These are phyloP conservation scores for Australoheros facetus DNA, from an alignment of 2,797 vertebrate genomes.

Conservation along the genomic window DNA sequence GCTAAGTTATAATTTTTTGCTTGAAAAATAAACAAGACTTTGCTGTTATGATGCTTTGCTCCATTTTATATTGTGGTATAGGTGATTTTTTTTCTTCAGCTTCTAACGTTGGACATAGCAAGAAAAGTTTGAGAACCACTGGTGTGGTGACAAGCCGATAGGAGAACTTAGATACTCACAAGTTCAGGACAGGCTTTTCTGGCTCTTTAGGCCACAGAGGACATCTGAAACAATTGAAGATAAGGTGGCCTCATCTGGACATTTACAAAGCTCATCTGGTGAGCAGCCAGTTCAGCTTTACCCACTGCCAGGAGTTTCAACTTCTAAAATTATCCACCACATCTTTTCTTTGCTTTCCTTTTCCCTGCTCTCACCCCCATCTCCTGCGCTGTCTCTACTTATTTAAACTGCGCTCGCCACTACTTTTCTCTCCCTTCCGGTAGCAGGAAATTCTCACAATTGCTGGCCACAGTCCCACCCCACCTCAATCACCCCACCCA, in stretches of 20 bases:
- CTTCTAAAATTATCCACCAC: conserved; percentile 71
- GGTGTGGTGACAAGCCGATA: not conserved
- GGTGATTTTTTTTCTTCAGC: not conserved
- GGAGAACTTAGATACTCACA: not conserved
- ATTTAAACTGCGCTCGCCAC: conserved; percentile 57
- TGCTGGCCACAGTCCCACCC: conserved; percentile 73
- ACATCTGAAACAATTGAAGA: conserved; percentile 35
- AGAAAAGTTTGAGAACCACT: not conserved
- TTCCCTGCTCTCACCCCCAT: conserved; percentile 38
- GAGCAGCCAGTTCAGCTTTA: conserved; percentile 21
- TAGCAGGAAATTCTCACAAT: conserved; percentile 86
- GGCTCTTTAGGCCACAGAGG: conserved; percentile 45
- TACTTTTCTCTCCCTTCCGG: conserved; percentile 80
- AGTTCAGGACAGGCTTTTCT: conserved; percentile 9
- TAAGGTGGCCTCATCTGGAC: not conserved
- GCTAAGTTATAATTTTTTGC: not conserved
- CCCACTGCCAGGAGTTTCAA: conserved; percentile 4
- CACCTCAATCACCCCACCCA: conserved; percentile 1
- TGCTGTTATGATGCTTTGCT: not conserved
- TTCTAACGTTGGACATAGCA: too few relatives aligned
- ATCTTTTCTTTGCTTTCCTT: conserved; percentile 40
- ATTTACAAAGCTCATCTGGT: conserved; percentile 28
- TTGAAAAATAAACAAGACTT: not conserved
- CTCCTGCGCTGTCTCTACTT: conserved; percentile 48
- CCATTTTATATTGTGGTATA: not conserved